Percentiles rank a stretch among this genome's conserved stretches.
Evolutionary conservation across 1,140 invertebrate genomes (phyloP).

Genomic region (Drosophila repleta): DNA sequence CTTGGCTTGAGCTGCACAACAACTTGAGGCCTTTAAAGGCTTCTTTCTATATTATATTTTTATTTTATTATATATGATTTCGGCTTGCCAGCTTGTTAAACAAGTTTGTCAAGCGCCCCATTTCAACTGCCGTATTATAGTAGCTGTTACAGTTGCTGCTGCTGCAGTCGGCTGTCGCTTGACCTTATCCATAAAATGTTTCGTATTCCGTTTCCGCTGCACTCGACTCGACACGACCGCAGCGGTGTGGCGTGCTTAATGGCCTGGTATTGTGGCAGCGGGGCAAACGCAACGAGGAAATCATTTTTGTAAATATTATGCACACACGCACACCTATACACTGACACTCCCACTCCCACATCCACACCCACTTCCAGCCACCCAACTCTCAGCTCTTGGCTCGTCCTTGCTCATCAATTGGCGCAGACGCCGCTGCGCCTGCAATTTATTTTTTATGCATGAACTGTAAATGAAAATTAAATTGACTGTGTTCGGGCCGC

Average conservation of each 20-base stretch:
- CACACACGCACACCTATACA: background rate
- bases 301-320: slow-evolving; percentile 67
- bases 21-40: no score
- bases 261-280: slow-evolving; percentile 47
- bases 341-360: background rate
- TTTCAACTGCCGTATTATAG: background rate
- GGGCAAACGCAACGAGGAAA: slow-evolving; percentile 31
- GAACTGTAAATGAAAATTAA: slow-evolving; percentile 76
- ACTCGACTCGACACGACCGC: slow-evolving; percentile 33
- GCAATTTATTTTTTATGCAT: slow-evolving; percentile 76
- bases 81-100: slow-evolving; percentile 12
- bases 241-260: slow-evolving; percentile 56
- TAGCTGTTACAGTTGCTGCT: background rate
- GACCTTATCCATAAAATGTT: slow-evolving; percentile 23
- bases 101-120: slow-evolving; percentile 1
- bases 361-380: background rate
- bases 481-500: slow-evolving; percentile 70
- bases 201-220: slow-evolving; percentile 42
- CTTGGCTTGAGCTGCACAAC: no score
- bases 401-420: slow-evolving; percentile 63
- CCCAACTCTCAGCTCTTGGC: slow-evolving; percentile 24
- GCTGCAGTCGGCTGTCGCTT: background rate
- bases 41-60: no score
- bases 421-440: slow-evolving; percentile 29
- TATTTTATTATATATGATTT: background rate